Evolutionary conservation across 2,113 vertebrate genomes (phyloP), one percentile per base, ranked within the genome.

Genomic region (Pleuronectes platessa): DNA sequence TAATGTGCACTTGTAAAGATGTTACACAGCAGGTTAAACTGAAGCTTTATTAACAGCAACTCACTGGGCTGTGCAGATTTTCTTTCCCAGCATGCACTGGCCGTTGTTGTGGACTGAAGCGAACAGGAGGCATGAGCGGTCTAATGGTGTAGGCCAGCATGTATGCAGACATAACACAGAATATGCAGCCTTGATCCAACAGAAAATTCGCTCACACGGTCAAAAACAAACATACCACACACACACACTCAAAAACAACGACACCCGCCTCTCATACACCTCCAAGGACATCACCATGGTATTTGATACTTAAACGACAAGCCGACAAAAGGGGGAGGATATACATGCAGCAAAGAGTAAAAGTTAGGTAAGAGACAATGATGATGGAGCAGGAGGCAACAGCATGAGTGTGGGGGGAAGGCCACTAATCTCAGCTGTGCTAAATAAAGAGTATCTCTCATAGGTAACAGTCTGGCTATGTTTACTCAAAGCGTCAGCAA

Each of bases 1-100:
- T 82, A 79, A 88, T 86, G 88, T 15, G 60, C 82, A 82, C 78
- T 81, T 66, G 76, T 77, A 81, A 67, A 83, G 80, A 74, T 84
- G 83, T 85, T 74, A 69, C 27, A 73, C 20, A 7, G 37, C 74
- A 62, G 78, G 84, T 88, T 84, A 73, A 88, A 87, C 58, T 47
- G 60, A 85, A 91, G 85, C 86, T 88, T 76, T 79, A 88, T 82
- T 68, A 86, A 70, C 79, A 68, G 70, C 47, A 14, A 47, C 69
- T 75, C 74, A 6, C 51, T 58, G 35, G 15, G 59, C 64, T 73
- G 71, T 24, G 26, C 26, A n/a, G n/a, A 26, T 56, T 31, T 11
- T 54, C 20, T 58, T 61, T 21, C 4, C 6, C 20, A 20, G 11
- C 18, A 21, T 51, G 68, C 55, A 23, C 42, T 13, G 56, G 45